Evolutionary conservation across 2,797 vertebrate genomes (phyloP), one percentile per base, ranked within the genome.

Genomic region (Microtus obscurus): DNA sequence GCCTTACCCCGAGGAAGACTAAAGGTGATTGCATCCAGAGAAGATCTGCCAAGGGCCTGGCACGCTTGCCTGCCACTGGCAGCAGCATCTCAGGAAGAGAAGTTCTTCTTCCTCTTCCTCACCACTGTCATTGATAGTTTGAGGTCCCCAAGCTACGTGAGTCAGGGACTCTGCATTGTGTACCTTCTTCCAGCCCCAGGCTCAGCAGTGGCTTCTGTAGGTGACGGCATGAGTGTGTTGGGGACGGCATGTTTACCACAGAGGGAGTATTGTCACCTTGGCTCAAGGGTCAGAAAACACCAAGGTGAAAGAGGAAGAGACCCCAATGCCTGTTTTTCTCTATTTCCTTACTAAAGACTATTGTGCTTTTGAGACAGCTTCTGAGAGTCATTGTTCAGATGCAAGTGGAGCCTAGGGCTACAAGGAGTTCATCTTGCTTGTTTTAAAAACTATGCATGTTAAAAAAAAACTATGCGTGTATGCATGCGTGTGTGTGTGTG

Each of bases 1-100:
- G 86, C 73, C n/a, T 80, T 80, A 16, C 40, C 89, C 45, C 5
- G 77, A 65, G 51, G 37, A 95, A 92, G 78, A 93, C 34, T 61
- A 73, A 76, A 53, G 0, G 7, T 11, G 9, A 37, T 79, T 92
- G 59, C n/a, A 79, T 73, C 56, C 59, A 61, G 31, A 81, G 73
- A 45, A 85, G 83, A 53, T 25, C 27, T 1, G 6, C 6, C 73
- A 76, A 92, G 29, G 53, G 16, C 16, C n/a, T 53, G 2, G 31
- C 19, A 13, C 25, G 71, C 31, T 37, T 82, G 56, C 19, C 11
- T 23, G 48, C 37, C 4, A 13, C 10, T 23, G 61, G 29, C 23
- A 17, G 10, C 63, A 65, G 13, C 21, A 79, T 40, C 93, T 59
- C 59, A 61, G 85, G 80, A 89, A 69, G 0, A 82, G 53, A 63